phyloP scores from a whole-genome alignment of 2,888 invertebrate genomes.

The Acleris cristana region DNA sequence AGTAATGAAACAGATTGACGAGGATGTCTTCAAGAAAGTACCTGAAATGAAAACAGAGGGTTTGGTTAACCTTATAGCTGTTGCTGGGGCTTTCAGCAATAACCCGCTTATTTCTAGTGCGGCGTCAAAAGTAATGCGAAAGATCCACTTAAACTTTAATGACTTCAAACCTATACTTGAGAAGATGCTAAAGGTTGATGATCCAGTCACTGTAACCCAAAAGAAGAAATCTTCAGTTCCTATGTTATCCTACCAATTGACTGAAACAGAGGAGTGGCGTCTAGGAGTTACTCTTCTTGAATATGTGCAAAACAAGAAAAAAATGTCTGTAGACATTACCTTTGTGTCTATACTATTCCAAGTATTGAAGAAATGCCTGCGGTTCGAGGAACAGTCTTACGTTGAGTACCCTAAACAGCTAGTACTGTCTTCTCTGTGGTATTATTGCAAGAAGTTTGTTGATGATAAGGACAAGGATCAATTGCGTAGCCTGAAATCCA shows the following conservation, averaged over 20 bases:
- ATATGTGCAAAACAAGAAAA: constrained; percentile 93
- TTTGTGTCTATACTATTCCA: constrained; percentile 91
- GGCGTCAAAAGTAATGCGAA: constrained; percentile 86
- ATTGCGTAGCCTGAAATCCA: constrained; percentile 72
- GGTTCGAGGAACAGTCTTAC: constrained; percentile 91
- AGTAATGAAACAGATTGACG: constrained; percentile 83
- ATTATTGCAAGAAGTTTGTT: constrained; percentile 86
- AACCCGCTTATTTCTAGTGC: constrained; percentile 85
- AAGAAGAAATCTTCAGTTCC: constrained; percentile 72
- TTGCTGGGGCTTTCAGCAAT: constrained; percentile 82
- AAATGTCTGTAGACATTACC: constrained; percentile 86
- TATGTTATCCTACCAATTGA: constrained; percentile 84
- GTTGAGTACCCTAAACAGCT: constrained; percentile 96
- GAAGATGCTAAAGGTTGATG: constrained; percentile 82
- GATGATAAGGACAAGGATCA: constrained; percentile 67
- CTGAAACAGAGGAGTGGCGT: constrained; percentile 89
- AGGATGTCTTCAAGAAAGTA: constrained; percentile 79
- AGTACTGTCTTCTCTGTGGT: constrained; percentile 89
- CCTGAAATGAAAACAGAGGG: constrained; percentile 71
- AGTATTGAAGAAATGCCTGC: constrained; percentile 89
- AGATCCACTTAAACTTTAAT: constrained; percentile 85
- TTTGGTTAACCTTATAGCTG: constrained; percentile 80
- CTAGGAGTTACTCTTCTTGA: constrained; percentile 92
- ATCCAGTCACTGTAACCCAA: constrained; percentile 65
- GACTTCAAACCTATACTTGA: constrained; percentile 84